A percentile compares a stretch with the other conserved stretches of the same genome.
These are phyloP conservation scores for Trochalopteron elliotii DNA, from an alignment of 2,113 vertebrate species.

Conservation along the genomic window DNA sequence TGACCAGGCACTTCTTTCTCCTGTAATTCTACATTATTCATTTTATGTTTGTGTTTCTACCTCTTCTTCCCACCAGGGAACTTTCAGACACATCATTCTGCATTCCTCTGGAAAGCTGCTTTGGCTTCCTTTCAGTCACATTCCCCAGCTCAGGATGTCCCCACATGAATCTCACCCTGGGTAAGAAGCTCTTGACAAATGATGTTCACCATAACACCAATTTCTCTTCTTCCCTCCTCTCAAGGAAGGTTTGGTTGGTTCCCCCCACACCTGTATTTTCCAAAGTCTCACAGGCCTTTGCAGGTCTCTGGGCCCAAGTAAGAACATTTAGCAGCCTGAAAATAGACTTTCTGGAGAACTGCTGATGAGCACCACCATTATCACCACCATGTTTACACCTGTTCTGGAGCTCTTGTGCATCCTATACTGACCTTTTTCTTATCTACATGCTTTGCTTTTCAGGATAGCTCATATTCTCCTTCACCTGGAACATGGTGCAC, in stretches of 20 bases:
- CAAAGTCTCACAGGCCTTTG: not conserved
- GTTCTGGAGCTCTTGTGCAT: not conserved
- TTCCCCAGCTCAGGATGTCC: not conserved
- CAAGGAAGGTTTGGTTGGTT: not conserved
- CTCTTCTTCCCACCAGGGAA: not conserved
- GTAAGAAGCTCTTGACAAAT: not conserved
- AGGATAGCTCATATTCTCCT: not conserved
- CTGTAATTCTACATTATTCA: not conserved
- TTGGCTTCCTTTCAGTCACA: not conserved
- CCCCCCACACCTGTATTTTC: not conserved
- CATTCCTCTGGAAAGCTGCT: not conserved
- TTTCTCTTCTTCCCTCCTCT: not conserved
- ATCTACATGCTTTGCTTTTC: not conserved
- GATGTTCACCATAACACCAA: rapidly evolving
- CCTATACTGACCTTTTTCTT: not conserved
- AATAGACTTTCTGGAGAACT: not conserved
- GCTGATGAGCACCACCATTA: not conserved
- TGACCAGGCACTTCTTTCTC: not conserved
- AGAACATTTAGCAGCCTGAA: not conserved
- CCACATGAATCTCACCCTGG: not conserved
- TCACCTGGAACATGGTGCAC: rapidly evolving
- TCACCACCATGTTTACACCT: not conserved
- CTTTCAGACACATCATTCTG: not conserved
- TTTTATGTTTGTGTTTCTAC: not conserved
- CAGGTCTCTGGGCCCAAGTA: not conserved